Conservation (phyloP, 1,140 invertebrate species). For the Sycophila sp. region DNA sequence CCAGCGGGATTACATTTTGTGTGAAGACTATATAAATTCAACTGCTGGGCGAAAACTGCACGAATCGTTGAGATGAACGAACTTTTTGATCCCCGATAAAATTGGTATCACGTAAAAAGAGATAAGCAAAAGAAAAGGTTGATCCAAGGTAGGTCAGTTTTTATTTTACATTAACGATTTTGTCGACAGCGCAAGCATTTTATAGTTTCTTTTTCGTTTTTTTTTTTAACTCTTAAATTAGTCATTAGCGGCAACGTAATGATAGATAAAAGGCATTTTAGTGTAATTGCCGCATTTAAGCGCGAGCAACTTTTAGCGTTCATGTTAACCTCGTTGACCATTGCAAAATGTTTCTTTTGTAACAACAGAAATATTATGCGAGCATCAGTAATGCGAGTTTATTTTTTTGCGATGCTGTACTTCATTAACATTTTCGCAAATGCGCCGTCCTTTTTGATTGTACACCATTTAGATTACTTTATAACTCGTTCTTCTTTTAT, state of each 20-base stretch:
- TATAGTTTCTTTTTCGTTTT: conserved; percentile 22
- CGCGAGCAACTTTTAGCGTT: conserved; percentile 10
- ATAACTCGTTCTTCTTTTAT: not conserved
- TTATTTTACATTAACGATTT: conserved; percentile 30
- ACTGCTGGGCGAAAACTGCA: too few relatives aligned
- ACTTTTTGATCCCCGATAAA: too few relatives aligned
- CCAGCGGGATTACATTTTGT: too few relatives aligned
- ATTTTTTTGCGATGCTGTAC: conserved; percentile 14
- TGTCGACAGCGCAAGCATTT: conserved; percentile 5
- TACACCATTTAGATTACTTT: conserved; percentile 8
- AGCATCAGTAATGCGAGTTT: not conserved
- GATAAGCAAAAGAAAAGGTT: too few relatives aligned
- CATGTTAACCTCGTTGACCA: not conserved
- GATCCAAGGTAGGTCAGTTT: conserved; percentile 38
- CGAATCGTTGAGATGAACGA: too few relatives aligned
- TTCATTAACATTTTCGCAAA: conserved; percentile 35
- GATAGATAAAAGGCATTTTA: conserved; percentile 24
- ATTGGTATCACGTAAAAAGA: too few relatives aligned
- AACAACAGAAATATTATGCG: conserved; percentile 19
- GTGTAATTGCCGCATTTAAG: not conserved
- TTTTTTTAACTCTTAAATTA: too few relatives aligned
- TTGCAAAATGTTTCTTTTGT: conserved; percentile 38
- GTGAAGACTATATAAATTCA: not conserved
- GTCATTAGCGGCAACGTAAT: conserved; percentile 31
- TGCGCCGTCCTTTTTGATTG: conserved; percentile 17